phyloP scores from a whole-genome alignment of 2,888 invertebrate species.

The Nineta flava region DNA sequence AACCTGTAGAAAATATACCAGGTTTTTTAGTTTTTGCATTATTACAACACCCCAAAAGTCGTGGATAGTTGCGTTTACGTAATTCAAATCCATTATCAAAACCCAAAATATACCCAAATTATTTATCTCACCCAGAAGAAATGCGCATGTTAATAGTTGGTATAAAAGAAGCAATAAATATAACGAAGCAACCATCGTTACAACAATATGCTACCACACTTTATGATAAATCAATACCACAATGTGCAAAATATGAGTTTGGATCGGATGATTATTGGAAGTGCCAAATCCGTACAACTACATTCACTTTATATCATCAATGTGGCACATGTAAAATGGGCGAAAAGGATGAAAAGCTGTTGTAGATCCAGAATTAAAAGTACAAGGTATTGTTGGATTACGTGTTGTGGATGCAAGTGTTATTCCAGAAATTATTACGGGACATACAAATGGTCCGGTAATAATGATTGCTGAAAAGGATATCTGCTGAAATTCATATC shows the following conservation, averaged over 20 bases:
- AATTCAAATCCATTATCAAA: conserved; percentile 56
- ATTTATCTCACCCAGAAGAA: conserved; percentile 49
- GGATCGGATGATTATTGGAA: conserved; percentile 46
- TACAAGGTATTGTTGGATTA: conserved; percentile 18
- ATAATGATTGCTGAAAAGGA: conserved; percentile 26
- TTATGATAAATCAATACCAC: conserved; percentile 39
- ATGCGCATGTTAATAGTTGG: conserved; percentile 42
- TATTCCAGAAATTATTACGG: conserved; percentile 22
- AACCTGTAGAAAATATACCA: conserved; percentile 34
- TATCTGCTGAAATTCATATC: no score
- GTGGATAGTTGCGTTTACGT: conserved; percentile 49
- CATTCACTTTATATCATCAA: conserved; percentile 47
- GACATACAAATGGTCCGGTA: conserved; percentile 23
- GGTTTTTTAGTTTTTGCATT: conserved; percentile 48
- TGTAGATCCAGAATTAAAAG: conserved; percentile 33
- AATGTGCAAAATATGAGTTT: conserved; percentile 35
- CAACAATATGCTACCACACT: conserved; percentile 36
- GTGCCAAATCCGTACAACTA: conserved; percentile 42
- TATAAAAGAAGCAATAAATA: conserved; percentile 37
- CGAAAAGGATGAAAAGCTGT: conserved; percentile 40
- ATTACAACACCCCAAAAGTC: conserved; percentile 57
- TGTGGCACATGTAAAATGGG: conserved; percentile 52
- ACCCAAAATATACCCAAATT: conserved; percentile 68
- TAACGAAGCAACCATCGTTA: conserved; percentile 41
- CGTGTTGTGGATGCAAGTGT: conserved; percentile 24